Evolutionary conservation across 1,140 invertebrate species (phyloP).

Genomic region (Drosophila parabipectinata): DNA sequence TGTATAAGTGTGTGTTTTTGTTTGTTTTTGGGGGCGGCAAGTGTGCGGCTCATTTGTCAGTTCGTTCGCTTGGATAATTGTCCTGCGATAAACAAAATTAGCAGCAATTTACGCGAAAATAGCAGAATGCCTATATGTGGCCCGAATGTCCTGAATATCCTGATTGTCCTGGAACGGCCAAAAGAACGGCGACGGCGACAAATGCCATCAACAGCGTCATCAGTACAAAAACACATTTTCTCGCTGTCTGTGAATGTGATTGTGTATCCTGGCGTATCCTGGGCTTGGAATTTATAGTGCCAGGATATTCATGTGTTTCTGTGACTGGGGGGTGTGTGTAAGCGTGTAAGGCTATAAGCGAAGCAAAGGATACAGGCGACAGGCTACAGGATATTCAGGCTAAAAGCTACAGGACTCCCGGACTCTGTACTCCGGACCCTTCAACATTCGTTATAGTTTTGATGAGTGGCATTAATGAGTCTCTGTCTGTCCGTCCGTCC

Average conservation of each 20-base stretch:
- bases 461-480: slow-evolving; percentile 82
- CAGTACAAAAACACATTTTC: slow-evolving; percentile 46
- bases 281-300: slow-evolving; percentile 64
- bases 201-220: slow-evolving; percentile 64
- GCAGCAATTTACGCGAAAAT: slow-evolving; percentile 83
- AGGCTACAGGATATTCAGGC: background rate
- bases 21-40: slow-evolving; percentile 29
- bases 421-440: slow-evolving; percentile 17
- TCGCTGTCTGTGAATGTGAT: slow-evolving; percentile 15
- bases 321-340: background rate
- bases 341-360: no score
- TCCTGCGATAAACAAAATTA: slow-evolving; percentile 83
- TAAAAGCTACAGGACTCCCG: slow-evolving; percentile 3
- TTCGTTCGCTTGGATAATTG: slow-evolving; percentile 83
- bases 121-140: slow-evolving; percentile 52
- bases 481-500: slow-evolving; percentile 61
- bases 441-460: slow-evolving; percentile 80
- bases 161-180: background rate
- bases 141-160: background rate
- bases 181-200: slow-evolving; percentile 64
- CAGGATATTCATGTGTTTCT: slow-evolving; percentile 69
- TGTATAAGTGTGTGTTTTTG: slow-evolving; percentile 1
- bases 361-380: no score
- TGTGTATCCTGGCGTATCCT: background rate
- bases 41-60: slow-evolving; percentile 81